These are phyloP conservation scores for Chrysodeixis includens DNA, from an alignment of 2,888 invertebrate species.

Conservation along the genomic window DNA sequence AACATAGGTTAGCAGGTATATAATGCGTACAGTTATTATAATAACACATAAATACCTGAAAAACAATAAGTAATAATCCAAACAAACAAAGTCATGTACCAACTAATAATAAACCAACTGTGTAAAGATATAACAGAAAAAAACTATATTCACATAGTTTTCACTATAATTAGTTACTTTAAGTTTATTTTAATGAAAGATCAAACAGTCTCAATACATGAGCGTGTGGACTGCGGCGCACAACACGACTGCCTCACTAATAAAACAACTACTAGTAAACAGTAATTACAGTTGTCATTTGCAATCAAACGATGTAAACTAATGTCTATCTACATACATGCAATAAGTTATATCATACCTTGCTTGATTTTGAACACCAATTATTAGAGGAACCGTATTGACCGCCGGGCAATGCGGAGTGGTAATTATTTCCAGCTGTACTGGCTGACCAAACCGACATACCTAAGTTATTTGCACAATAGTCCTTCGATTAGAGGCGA, in stretches of 20 bases:
- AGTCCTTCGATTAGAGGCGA: constrained; percentile 80
- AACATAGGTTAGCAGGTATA: neutral
- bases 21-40: neutral
- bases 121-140: neutral
- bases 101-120: constrained; percentile 9
- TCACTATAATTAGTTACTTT: neutral
- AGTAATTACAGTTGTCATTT: constrained; percentile 48
- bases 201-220: constrained; percentile 13
- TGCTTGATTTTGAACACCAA: constrained; percentile 85
- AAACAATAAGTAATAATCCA: neutral
- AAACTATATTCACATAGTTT: neutral
- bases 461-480: constrained; percentile 84
- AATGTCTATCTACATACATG: constrained; percentile 46
- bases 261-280: constrained; percentile 50
- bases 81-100: neutral
- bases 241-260: constrained; percentile 48
- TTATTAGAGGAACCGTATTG: constrained; percentile 82
- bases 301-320: constrained; percentile 51
- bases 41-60: neutral
- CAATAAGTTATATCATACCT: constrained; percentile 77
- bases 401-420: constrained; percentile 80
- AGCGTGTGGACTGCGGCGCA: constrained; percentile 43
- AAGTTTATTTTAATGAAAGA: constrained; percentile 5
- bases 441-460: constrained; percentile 93
- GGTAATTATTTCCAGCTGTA: constrained; percentile 89